Conservation (phyloP, 2,113 vertebrate genomes). For the Panurus biarmicus region DNA sequence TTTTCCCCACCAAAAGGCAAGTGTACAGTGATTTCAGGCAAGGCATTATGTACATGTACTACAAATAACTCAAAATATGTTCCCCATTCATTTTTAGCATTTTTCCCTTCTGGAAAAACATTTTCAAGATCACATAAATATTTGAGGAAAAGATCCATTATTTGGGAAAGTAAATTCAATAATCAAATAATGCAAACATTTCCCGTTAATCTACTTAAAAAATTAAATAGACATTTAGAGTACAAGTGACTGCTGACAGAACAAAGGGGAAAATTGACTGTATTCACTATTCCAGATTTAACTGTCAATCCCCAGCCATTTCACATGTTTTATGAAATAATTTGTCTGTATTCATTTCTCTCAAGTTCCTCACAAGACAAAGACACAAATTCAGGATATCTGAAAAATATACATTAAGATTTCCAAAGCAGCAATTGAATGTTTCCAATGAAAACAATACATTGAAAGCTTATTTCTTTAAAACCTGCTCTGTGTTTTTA, state of each 20-base stretch:
- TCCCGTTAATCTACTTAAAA: slow-evolving; percentile 22
- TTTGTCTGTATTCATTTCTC: slow-evolving; percentile 7
- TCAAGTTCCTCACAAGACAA: slow-evolving; percentile 20
- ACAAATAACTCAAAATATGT: slow-evolving; percentile 28
- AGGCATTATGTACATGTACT: neutral
- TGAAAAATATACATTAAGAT: slow-evolving; percentile 10
- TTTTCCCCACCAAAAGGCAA: neutral
- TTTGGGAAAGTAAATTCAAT: slow-evolving; percentile 35
- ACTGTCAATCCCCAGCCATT: slow-evolving; percentile 49
- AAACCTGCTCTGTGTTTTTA: neutral
- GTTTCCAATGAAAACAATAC: neutral
- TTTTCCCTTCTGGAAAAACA: slow-evolving; percentile 5
- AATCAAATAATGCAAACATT: slow-evolving; percentile 31
- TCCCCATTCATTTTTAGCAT: neutral
- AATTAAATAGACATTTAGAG: slow-evolving; percentile 49
- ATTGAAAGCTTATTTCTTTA: neutral
- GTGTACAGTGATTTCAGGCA: neutral
- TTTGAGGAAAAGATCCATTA: slow-evolving; percentile 21
- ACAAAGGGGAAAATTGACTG: slow-evolving; percentile 54
- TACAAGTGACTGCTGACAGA: slow-evolving; percentile 42
- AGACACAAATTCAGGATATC: slow-evolving; percentile 28
- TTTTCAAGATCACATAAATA: slow-evolving; percentile 15
- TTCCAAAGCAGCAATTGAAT: neutral
- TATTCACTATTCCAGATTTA: slow-evolving; percentile 30
- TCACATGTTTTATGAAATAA: slow-evolving; percentile 28